Evolutionary conservation across 2,113 vertebrate species (phyloP), one percentile per base, ranked within the genome.

Genomic region (Halichoeres trimaculatus): DNA sequence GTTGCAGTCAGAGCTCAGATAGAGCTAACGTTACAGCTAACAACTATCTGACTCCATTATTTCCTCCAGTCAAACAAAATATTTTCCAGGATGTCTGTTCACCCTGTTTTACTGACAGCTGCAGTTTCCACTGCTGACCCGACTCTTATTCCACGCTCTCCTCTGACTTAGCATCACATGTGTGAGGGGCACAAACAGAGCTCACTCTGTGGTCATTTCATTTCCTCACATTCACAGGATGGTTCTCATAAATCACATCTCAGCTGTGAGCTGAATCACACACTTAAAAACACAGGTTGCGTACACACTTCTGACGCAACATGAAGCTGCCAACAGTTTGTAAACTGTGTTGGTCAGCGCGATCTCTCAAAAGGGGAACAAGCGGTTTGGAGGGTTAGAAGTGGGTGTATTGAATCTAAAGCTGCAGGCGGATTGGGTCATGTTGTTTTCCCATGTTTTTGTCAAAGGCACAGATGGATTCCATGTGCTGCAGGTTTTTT

Each of bases 51-150:
- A 45, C 10, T 20, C 17, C 26, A 9, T 10, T 41, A 48, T 23
- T 58, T 19, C 30, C 6, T 10, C n/a, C 20, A 45, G n/a, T 36
- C 38, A 38, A 30, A 40, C 1, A 5, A 0, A 57, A 16, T 24
- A 26, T 51, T 10, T 51, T 69, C 10, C 51, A 58, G 36, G 14
- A 19, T n/a, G 8, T 50, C 38, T 50, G 40, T 24, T 13, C 40
- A 43, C 4, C 17, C 6, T 12, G 6, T 41, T 72, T 41, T 14
- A 43, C 51, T 41, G 34, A 59, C 20, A 12, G 4, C n/a, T 17
- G 23, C 35, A 8, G 1, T 23, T 60, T 67, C 1, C 7, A 17
- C 4, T 30, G 68, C 73, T 45, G 73, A 81, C 50, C 20, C 16
- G 5, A 76, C 17, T 1, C n/a, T 56, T 43, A 34, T 47, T 59